These are phyloP conservation scores for Sinocyclocheilus grahami DNA, from an alignment of 2,113 vertebrate species.

Conservation along the genomic window DNA sequence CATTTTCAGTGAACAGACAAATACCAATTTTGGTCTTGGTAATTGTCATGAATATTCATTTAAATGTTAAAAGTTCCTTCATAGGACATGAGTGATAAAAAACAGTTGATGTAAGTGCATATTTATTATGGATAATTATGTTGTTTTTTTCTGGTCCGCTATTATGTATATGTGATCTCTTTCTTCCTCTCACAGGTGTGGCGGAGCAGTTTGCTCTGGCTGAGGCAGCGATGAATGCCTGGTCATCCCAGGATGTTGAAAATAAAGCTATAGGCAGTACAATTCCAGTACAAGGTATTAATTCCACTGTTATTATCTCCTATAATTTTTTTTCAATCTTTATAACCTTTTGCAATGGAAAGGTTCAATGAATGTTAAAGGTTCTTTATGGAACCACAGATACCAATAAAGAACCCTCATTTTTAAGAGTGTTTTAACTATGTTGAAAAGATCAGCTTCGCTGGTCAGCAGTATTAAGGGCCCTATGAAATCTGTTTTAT, in stretches of 20 bases:
- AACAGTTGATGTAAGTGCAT: neutral
- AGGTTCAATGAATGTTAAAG: too few species aligned
- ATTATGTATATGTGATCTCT: conserved; percentile 27
- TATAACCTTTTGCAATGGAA: too few species aligned
- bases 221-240: conserved; percentile 83
- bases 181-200: conserved; percentile 73
- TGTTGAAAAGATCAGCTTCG: neutral
- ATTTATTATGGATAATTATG: neutral
- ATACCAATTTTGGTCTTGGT: neutral
- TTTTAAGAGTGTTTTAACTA: neutral
- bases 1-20: neutral
- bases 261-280: conserved; percentile 70
- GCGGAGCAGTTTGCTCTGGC: conserved; percentile 89
- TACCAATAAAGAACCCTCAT: neutral
- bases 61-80: neutral
- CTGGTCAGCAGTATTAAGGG: neutral
- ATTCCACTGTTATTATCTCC: neutral
- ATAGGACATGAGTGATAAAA: neutral
- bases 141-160: neutral
- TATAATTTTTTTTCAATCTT: too few species aligned
- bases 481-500: too few species aligned
- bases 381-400: too few species aligned
- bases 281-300: conserved; percentile 74
- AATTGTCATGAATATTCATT: neutral
- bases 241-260: conserved; percentile 76